Evolutionary conservation across 1,140 invertebrate species (phyloP).

Genomic region (Macrostomum lignano): DNA sequence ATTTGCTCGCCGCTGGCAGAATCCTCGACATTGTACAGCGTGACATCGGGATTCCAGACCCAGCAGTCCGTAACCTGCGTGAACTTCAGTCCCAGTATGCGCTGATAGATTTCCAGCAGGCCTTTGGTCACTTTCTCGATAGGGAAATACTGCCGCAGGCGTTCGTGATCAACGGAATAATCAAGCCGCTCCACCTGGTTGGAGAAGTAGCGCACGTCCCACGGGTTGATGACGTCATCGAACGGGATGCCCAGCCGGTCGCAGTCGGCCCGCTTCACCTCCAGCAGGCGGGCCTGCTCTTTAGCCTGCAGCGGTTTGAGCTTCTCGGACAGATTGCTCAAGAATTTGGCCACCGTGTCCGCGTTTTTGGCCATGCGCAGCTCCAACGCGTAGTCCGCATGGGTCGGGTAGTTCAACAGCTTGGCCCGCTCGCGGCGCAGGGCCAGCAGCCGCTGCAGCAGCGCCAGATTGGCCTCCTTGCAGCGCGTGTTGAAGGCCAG

Average conservation of each 20-base stretch:
- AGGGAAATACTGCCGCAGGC: constrained; percentile 32
- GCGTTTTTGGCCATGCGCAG: constrained; percentile 32
- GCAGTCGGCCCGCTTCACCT: constrained; percentile 29
- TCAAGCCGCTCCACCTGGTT: constrained; percentile 28
- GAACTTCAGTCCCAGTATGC: constrained; percentile 30
- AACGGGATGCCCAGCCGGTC: constrained; percentile 24
- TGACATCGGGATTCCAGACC: constrained; percentile 33
- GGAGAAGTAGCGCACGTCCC: constrained; percentile 32
- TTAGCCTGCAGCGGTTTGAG: constrained; percentile 27
- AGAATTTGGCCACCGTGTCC: constrained; percentile 28
- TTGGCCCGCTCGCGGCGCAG: constrained; percentile 19
- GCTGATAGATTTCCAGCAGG: constrained; percentile 31
- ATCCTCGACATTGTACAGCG: too few species aligned
- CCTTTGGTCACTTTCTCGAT: constrained; percentile 30
- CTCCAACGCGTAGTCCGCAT: constrained; percentile 30
- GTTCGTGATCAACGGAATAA: constrained; percentile 31
- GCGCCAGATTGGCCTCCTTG: background rate
- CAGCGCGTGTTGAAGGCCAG: background rate
- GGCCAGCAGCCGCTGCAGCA: background rate
- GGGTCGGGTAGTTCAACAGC: constrained; percentile 29
- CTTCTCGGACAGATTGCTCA: constrained; percentile 26
- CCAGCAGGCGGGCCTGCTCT: constrained; percentile 25
- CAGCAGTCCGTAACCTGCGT: constrained; percentile 20
- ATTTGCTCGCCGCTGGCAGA: too few species aligned
- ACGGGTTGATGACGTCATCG: constrained; percentile 29